Conservation (phyloP, 1,140 invertebrate genomes). For the Saccostrea glomerata region DNA sequence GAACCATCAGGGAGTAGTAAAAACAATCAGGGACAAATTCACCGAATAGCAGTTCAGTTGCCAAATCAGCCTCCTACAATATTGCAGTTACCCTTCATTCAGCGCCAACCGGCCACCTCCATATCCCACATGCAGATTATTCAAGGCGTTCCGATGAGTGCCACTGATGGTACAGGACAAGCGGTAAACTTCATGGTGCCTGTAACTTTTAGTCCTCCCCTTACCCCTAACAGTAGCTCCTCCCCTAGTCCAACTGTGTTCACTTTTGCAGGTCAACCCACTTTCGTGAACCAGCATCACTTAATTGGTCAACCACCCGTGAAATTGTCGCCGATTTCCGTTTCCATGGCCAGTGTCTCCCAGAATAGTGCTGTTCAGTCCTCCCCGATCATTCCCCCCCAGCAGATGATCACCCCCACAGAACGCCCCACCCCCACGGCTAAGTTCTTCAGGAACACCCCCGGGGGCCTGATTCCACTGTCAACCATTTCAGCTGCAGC, state of each 20-base stretch:
- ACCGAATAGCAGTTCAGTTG: conserved; percentile 57
- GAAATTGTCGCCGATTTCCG: conserved; percentile 5
- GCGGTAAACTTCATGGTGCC: conserved; percentile 65
- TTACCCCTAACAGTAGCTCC: conserved; percentile 50
- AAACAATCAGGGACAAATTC: conserved; percentile 36
- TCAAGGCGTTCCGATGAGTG: conserved; percentile 53
- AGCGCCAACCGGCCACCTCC: conserved; percentile 44
- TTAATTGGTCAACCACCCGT: not conserved
- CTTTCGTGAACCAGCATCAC: not conserved
- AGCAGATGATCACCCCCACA: conserved; percentile 52
- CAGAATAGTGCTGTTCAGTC: not conserved
- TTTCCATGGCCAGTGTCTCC: not conserved
- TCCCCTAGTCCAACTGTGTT: conserved; percentile 59
- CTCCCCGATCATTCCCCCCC: not conserved
- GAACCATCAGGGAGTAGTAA: not conserved
- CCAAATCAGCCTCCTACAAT: conserved; percentile 55
- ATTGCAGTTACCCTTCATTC: conserved; percentile 57
- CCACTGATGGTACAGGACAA: conserved; percentile 58
- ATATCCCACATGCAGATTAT: conserved; percentile 59
- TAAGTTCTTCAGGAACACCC: conserved; percentile 55
- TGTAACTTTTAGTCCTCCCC: conserved; percentile 65
- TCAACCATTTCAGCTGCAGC: conserved; percentile 38
- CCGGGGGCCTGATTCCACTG: conserved; percentile 53
- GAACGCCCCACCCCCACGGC: conserved; percentile 43
- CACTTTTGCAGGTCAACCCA: conserved; percentile 47